These are phyloP conservation scores for Danionella cerebrum DNA, from an alignment of 2,113 vertebrate species.

Conservation along the genomic window DNA sequence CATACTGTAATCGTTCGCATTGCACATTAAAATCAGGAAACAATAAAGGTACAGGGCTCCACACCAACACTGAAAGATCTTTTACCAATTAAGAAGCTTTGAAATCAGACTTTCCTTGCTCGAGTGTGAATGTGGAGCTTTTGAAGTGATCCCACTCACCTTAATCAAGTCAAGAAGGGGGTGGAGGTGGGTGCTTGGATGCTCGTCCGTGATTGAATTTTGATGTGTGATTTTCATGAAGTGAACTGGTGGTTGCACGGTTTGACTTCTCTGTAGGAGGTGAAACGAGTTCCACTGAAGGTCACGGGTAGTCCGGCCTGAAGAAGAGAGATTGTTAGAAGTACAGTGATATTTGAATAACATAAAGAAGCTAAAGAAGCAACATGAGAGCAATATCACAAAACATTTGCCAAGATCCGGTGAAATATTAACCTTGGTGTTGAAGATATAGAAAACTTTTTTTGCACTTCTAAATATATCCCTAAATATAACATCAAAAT, in stretches of 20 bases:
- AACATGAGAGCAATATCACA: neutral
- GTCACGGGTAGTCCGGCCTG: neutral
- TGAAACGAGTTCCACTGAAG: slow-evolving; percentile 4
- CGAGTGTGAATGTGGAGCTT: slow-evolving; percentile 1
- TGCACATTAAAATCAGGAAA: slow-evolving; percentile 35
- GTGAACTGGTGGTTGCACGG: neutral
- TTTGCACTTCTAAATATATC: no score
- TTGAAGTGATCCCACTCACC: slow-evolving; percentile 35
- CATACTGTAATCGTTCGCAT: slow-evolving; percentile 47
- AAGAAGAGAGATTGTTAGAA: neutral
- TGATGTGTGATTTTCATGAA: slow-evolving; percentile 2
- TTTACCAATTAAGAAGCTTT: slow-evolving; percentile 30
- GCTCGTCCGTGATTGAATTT: slow-evolving; percentile 23
- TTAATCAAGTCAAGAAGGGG: slow-evolving; percentile 46
- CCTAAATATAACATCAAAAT: no score
- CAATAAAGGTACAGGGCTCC: slow-evolving; percentile 15
- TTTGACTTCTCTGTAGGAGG: slow-evolving; percentile 10
- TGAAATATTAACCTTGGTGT: no score
- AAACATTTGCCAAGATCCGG: no score
- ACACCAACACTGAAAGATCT: slow-evolving; percentile 25
- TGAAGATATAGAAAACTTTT: no score
- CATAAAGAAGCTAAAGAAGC: neutral
- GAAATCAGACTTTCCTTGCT: slow-evolving; percentile 17
- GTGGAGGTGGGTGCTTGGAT: slow-evolving; percentile 18
- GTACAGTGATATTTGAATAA: neutral